Evolutionary conservation across 1,140 invertebrate genomes (phyloP).

Genomic region (Rhyzopertha dominica): DNA sequence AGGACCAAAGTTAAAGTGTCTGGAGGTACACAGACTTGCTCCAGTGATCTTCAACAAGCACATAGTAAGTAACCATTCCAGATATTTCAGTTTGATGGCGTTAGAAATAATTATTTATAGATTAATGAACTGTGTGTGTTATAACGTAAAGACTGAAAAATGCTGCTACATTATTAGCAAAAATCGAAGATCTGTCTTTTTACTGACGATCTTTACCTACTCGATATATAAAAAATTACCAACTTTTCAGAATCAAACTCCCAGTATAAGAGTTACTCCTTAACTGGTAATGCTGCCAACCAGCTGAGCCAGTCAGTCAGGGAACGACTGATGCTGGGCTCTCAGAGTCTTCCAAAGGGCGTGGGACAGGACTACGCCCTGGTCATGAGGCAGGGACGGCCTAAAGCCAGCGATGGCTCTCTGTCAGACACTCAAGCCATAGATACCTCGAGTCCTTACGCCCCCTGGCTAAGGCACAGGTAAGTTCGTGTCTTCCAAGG

Average conservation of each 20-base stretch:
- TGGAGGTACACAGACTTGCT: slow-evolving; percentile 81
- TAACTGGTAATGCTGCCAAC: slow-evolving; percentile 74
- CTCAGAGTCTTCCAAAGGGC: slow-evolving; percentile 72
- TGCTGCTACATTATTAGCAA: neutral
- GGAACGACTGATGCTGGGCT: slow-evolving; percentile 72
- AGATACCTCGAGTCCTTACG: slow-evolving; percentile 62
- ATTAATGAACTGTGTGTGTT: neutral
- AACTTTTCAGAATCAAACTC: slow-evolving; percentile 36
- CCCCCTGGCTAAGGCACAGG: slow-evolving; percentile 65
- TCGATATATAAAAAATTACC: neutral
- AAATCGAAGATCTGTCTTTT: too few species aligned
- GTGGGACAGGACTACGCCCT: slow-evolving; percentile 54
- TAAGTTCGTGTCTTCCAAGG: slow-evolving; percentile 29
- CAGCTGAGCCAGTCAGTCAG: slow-evolving; percentile 79
- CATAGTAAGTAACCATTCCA: slow-evolving; percentile 53
- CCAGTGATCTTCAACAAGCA: slow-evolving; percentile 67
- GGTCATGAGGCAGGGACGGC: slow-evolving; percentile 48
- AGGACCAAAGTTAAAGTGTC: slow-evolving; percentile 78
- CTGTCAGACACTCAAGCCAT: slow-evolving; percentile 71
- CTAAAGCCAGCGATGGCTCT: slow-evolving; percentile 68
- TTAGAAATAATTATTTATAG: too few species aligned
- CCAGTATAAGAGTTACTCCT: slow-evolving; percentile 70
- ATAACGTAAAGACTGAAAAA: neutral
- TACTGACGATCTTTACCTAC: neutral
- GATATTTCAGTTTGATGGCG: too few species aligned